Evolutionary conservation across 2,888 invertebrate genomes (phyloP).

Genomic region (Eilema sororculum): DNA sequence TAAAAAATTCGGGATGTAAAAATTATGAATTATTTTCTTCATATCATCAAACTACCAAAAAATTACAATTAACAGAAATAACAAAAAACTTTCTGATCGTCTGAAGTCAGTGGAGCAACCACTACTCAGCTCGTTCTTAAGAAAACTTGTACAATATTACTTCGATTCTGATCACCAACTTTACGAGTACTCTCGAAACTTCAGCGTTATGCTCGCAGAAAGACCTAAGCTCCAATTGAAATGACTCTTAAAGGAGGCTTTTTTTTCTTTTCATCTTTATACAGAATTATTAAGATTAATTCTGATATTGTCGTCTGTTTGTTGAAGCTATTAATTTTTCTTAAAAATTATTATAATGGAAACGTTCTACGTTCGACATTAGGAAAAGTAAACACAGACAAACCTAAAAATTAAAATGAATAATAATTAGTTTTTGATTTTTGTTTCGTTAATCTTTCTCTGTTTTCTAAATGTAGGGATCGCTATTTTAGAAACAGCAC

Average conservation of each 20-base stretch:
- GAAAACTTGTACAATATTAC: conserved; percentile 46
- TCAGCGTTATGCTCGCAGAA: conserved; percentile 36
- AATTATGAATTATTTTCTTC: no score
- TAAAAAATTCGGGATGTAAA: no score
- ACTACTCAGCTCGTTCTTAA: conserved; percentile 27
- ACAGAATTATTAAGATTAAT: background rate
- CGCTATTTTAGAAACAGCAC: no score
- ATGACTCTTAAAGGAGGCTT: conserved; percentile 19
- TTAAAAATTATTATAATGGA: no score
- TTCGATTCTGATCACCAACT: conserved; percentile 45
- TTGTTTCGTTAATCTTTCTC: no score
- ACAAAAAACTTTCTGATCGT: background rate
- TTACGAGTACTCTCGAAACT: conserved; percentile 36
- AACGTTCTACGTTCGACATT: no score
- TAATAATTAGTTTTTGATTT: no score
- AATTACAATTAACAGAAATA: background rate
- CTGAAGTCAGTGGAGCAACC: background rate
- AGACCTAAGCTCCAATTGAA: conserved; percentile 37
- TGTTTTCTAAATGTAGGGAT: no score
- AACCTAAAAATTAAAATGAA: no score
- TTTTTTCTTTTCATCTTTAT: background rate
- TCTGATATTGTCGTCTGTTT: background rate
- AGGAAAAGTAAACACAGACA: no score
- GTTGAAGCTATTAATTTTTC: background rate
- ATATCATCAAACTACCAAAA: no score